Conservation (phyloP, 2,888 invertebrate genomes). For the Chloroclystis v-ata region DNA sequence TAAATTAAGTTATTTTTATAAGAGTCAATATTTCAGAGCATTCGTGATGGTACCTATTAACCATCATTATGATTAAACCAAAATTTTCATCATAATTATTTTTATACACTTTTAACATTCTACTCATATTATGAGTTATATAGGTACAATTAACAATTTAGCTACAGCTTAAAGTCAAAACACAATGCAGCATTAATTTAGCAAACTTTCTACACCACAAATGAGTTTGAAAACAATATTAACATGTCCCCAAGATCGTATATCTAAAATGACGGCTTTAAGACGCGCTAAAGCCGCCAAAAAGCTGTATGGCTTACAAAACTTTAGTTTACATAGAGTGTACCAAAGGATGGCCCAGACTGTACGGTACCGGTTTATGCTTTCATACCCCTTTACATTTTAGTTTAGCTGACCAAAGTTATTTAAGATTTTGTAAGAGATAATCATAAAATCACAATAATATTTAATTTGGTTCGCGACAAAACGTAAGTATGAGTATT, state of each 20-base stretch:
- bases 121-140: too few relatives aligned
- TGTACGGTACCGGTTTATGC: not conserved
- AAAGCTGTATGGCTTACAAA: conserved; percentile 24
- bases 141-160: not conserved
- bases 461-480: too few relatives aligned
- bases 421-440: conserved; percentile 2
- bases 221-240: conserved; percentile 12
- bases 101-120: too few relatives aligned
- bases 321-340: conserved; percentile 20
- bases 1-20: too few relatives aligned
- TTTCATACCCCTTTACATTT: conserved; percentile 8
- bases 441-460: not conserved
- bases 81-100: too few relatives aligned
- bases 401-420: conserved; percentile 10
- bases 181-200: not conserved
- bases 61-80: too few relatives aligned
- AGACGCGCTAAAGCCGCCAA: conserved; percentile 18
- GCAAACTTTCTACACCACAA: not conserved
- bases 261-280: conserved; percentile 20
- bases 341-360: conserved; percentile 22
- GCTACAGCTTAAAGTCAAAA: not conserved
- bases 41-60: too few relatives aligned
- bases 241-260: conserved; percentile 17
- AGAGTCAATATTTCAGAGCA: too few relatives aligned
- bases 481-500: too few relatives aligned